Percentiles rank a stretch among this genome's conserved stretches.
Evolutionary conservation across 2,113 vertebrate genomes (phyloP).

Genomic region (Odocoileus virginianus): DNA sequence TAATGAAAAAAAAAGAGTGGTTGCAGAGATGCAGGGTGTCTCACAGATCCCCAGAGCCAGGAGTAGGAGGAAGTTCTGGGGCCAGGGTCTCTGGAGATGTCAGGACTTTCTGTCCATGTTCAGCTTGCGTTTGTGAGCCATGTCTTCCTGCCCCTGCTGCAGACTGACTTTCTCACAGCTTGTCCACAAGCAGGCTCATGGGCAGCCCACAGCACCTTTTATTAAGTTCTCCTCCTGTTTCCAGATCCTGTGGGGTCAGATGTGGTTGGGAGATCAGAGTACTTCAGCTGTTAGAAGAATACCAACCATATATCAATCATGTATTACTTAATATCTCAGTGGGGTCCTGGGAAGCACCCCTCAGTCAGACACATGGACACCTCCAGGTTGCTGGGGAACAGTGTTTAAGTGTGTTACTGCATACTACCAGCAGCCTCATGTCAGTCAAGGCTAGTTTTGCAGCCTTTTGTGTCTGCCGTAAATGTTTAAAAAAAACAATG

Average conservation of each 20-base stretch:
- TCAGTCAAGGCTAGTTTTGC: background rate
- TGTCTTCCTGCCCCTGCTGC: background rate
- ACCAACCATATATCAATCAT: background rate
- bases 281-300: background rate
- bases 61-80: background rate
- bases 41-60: background rate
- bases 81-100: background rate
- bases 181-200: fast-evolving
- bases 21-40: background rate
- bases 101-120: background rate
- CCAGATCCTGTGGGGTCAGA: background rate
- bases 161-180: background rate
- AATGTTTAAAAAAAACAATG: background rate
- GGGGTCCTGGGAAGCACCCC: background rate
- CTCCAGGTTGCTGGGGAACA: background rate
- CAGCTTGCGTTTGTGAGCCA: background rate
- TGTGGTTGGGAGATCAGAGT: background rate
- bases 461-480: background rate
- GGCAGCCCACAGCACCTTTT: background rate
- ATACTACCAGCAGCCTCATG: background rate
- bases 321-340: background rate
- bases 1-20: background rate
- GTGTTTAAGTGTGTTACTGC: background rate
- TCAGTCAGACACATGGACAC: background rate
- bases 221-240: background rate